A percentile compares a stretch with the other conserved stretches of the same genome.
phyloP scores from a whole-genome alignment of 1,140 invertebrate genomes.

The Tetramorium alpestre region DNA sequence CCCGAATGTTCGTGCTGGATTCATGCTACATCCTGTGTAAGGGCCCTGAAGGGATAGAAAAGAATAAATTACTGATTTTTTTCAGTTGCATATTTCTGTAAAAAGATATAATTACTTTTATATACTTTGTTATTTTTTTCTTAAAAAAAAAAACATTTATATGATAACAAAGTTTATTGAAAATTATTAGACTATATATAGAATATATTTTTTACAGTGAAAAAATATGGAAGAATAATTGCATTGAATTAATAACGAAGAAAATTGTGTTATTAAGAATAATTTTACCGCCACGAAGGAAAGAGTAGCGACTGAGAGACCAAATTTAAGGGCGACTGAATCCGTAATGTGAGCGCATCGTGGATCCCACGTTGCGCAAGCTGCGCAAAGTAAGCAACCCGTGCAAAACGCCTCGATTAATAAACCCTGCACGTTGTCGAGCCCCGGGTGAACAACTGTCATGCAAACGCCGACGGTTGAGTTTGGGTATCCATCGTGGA shows the following conservation, averaged over 20 bases:
- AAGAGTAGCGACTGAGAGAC: slow-evolving; percentile 87
- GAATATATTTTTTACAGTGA: not conserved
- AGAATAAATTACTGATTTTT: not conserved
- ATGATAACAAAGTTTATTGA: not conserved
- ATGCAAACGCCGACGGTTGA: slow-evolving; percentile 85
- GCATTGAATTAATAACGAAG: not conserved
- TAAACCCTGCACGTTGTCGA: slow-evolving; percentile 84
- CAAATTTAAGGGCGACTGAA: slow-evolving; percentile 88
- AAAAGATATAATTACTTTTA: not conserved
- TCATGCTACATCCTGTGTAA: slow-evolving; percentile 92
- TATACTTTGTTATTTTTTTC: not conserved
- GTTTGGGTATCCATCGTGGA: slow-evolving; percentile 70
- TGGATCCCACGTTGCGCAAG: slow-evolving; percentile 89
- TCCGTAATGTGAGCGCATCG: slow-evolving; percentile 87
- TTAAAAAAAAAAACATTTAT: not conserved
- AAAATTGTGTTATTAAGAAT: not conserved
- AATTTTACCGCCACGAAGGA: slow-evolving; percentile 86
- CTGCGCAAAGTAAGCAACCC: slow-evolving; percentile 87
- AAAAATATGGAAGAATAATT: slow-evolving; percentile 17
- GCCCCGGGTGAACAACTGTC: slow-evolving; percentile 86
- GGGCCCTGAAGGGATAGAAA: slow-evolving; percentile 80
- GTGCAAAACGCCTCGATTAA: slow-evolving; percentile 88
- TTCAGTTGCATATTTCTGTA: not conserved
- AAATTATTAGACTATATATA: not conserved
- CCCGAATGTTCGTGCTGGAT: slow-evolving; percentile 91